phyloP scores from a whole-genome alignment of 2,113 vertebrate species.

The Fregata magnificens region DNA sequence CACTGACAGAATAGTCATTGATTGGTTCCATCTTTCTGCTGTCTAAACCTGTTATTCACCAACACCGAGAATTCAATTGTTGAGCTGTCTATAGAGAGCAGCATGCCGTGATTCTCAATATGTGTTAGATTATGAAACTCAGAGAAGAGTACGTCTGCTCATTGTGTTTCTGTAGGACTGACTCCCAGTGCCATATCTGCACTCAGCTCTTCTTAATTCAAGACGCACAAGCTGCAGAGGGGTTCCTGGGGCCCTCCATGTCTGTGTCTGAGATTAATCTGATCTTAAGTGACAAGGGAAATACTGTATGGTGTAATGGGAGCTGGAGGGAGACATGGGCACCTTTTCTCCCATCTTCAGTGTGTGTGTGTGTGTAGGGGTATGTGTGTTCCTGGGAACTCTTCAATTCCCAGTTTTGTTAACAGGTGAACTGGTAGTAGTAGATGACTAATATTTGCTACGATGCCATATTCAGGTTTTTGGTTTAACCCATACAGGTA shows the following conservation, averaged over 20 bases:
- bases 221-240: neutral
- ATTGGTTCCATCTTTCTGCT: neutral
- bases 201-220: neutral
- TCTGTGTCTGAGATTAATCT: neutral
- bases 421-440: neutral
- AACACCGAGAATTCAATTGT: neutral
- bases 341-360: neutral
- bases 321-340: neutral
- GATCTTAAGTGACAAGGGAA: neutral
- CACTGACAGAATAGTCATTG: neutral
- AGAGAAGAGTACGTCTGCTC: neutral
- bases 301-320: neutral
- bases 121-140: neutral
- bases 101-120: neutral
- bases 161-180: neutral
- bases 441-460: neutral
- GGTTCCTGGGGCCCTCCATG: neutral
- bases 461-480: neutral
- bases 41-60: neutral
- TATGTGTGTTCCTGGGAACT: neutral
- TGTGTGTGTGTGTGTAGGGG: too few species aligned
- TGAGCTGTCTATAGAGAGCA: neutral
- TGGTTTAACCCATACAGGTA: conserved; percentile 77
- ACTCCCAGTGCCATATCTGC: neutral
- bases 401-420: neutral